Base-by-base conservation (phyloP, 2,113 vertebrate species). In the Phrynosoma platyrhinos region DNA sequence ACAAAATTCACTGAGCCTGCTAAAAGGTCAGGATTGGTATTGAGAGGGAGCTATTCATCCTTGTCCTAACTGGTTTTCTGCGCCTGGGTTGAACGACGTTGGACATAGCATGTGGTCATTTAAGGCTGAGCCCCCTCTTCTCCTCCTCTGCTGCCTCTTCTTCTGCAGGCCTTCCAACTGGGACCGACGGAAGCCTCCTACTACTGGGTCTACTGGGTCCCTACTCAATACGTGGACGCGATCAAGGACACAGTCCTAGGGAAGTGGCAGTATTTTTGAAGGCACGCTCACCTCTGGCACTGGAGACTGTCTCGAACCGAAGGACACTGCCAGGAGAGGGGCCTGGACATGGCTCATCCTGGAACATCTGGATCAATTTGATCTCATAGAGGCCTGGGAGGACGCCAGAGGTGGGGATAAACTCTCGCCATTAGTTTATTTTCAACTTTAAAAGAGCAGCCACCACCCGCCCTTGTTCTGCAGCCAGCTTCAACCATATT, bases 221-320 rank as follows among this genome's bases (percentile, higher is more conserved):
- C 99, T 93, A 97, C 97, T 96, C 99, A 99, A 94, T 99, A 99
- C 95, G 99, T 99, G 64, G 99, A 99, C 97, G 99, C 99, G 97
- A 99, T 99, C 98, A 99, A 99, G 98, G 99, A 99, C 98, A 99
- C 99, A 96, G 99, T 99, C 96, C 98, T 99, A 94, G 99, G 99
- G 72, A 99, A 99, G 96, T 99, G 99, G 99, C 99, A 99, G 98
- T 99, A 99, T 98, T 99, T 99, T 98, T 99, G 99, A 98, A 99
- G 97, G 98, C 98, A 98, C 98, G 98, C 98, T 98, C 97, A 98
- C 98, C 97, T 98, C 97, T 98, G 97, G 98, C 98, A 97, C 96
- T 96, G 98, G 98, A 97, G 96, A 98, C 97, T 97, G 97, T 94
- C 95, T 95, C 95, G 97, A 96, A 96, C 93, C 92, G 93, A 97